Evolutionary conservation across 2,113 vertebrate species (phyloP), one percentile per base, ranked within the genome.

Genomic region (Oenanthe oenanthe): DNA sequence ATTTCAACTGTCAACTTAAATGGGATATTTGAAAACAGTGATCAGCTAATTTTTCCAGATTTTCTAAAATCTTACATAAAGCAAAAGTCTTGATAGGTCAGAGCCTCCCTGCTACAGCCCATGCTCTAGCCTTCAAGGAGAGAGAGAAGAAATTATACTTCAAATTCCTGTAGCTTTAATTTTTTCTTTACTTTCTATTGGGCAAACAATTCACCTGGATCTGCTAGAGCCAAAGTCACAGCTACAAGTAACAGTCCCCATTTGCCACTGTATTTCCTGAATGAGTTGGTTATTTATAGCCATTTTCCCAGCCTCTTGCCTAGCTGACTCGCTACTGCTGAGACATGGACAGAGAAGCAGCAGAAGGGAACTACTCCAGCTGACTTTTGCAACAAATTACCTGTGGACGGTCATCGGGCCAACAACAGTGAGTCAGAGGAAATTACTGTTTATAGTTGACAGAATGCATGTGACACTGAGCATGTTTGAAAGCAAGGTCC

Each of bases 381-480:
- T 0, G 13, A 25, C 74, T 93, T 88, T 67, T 89, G 38, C 61
- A 77, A 88, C 43, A 48, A 45, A 80, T 80, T 72, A 83, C 93
- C 67, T 56, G 78, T 32, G 68, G 89, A 83, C 2, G 19, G 47
- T 73, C 82, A 76, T 51, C 1, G 0, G 50, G 29, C 62, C 6
- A 0, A 66, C 80, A 86, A 48, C 36, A 65, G 34, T 96, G 96
- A 97, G 82, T 96, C 95, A 97, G 82, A 96, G 88, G 78, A 93
- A 96, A 97, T 97, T 93, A 96, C 7, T 95, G 93, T 96, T 96
- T 96, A 96, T 96, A 36, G 67, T 89, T 95, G 80, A 92, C 56
- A 85, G 75, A 63, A 79, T 3, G 0, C 95, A 70, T 81, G 74
- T 89, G 89, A 94, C 94, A 93, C 73, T 26, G 47, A 85, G 62